phyloP scores from a whole-genome alignment of 2,797 vertebrate genomes.

The Sitta carolinensis region DNA sequence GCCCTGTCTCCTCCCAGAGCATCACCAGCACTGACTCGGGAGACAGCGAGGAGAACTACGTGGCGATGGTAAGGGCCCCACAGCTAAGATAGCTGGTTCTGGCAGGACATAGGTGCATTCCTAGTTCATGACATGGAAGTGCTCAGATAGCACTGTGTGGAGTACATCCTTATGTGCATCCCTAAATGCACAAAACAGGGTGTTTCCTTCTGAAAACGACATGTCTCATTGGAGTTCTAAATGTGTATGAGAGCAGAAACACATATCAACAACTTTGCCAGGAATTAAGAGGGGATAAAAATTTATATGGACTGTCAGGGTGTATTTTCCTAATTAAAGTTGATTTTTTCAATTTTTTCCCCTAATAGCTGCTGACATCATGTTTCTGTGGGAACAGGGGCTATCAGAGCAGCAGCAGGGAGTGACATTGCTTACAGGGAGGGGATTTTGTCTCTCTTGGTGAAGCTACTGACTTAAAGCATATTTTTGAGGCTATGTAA shows the following conservation, averaged over 20 bases:
- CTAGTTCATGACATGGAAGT: not conserved
- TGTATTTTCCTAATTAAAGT: not conserved
- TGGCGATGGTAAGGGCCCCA: constrained; percentile 88
- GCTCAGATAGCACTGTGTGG: not conserved
- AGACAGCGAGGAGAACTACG: constrained; percentile 98
- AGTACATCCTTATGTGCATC: not conserved
- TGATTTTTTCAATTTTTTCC: not conserved
- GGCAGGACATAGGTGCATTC: not conserved
- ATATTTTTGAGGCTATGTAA: constrained; percentile 45
- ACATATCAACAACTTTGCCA: not conserved
- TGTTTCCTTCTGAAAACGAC: not conserved
- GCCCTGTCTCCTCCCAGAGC: constrained; percentile 97
- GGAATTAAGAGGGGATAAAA: not conserved
- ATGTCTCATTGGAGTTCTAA: not conserved
- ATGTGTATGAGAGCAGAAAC: not conserved
- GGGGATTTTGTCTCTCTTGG: constrained; percentile 9
- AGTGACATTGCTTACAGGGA: not conserved
- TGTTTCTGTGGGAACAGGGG: not conserved
- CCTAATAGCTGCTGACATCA: not conserved
- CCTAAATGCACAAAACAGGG: not conserved
- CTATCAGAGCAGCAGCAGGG: constrained; percentile 25
- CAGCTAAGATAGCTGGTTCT: not conserved
- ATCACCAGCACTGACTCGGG: constrained; percentile 99
- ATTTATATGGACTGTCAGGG: not conserved
- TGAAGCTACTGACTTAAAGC: constrained; percentile 21